phyloP scores from a whole-genome alignment of 2,888 invertebrate genomes.

The Palloptera scutellata region DNA sequence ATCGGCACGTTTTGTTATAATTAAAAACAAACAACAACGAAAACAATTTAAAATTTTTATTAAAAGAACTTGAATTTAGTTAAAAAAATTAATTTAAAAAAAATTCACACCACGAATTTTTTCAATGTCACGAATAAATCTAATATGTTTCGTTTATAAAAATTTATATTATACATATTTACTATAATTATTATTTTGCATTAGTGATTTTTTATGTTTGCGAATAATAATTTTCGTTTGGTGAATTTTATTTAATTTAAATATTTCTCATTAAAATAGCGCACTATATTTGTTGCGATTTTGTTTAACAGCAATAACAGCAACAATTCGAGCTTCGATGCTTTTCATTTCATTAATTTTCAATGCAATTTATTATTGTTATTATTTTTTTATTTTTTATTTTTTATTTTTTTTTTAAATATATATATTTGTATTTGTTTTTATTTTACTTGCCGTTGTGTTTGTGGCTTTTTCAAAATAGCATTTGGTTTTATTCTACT shows the following conservation, averaged over 20 bases:
- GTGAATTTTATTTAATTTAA: slow-evolving; percentile 32
- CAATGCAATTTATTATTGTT: slow-evolving; percentile 10
- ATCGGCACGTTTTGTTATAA: too few relatives aligned
- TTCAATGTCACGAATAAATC: not conserved
- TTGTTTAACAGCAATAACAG: slow-evolving; percentile 31
- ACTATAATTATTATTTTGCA: slow-evolving; percentile 16
- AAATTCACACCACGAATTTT: slow-evolving; percentile 35
- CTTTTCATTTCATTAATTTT: slow-evolving; percentile 22
- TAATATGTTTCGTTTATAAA: not conserved
- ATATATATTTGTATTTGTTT: too few relatives aligned
- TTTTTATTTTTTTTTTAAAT: too few relatives aligned
- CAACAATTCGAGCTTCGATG: slow-evolving; percentile 26
- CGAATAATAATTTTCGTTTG: slow-evolving; percentile 30
- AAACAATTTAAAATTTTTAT: too few relatives aligned
- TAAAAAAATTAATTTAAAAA: not conserved
- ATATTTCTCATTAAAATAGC: slow-evolving; percentile 1
- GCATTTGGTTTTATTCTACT: too few relatives aligned
- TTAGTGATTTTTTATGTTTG: slow-evolving; percentile 21
- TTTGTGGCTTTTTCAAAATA: too few relatives aligned
- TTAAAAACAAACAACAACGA: too few relatives aligned
- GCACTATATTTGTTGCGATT: slow-evolving; percentile 17
- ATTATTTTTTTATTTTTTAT: not conserved
- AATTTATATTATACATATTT: slow-evolving; percentile 20
- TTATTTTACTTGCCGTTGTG: too few relatives aligned
- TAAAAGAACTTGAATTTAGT: too few relatives aligned